These are phyloP conservation scores for Kuschelorhynchus macadamiae DNA, from an alignment of 2,888 invertebrate species.

Conservation along the genomic window DNA sequence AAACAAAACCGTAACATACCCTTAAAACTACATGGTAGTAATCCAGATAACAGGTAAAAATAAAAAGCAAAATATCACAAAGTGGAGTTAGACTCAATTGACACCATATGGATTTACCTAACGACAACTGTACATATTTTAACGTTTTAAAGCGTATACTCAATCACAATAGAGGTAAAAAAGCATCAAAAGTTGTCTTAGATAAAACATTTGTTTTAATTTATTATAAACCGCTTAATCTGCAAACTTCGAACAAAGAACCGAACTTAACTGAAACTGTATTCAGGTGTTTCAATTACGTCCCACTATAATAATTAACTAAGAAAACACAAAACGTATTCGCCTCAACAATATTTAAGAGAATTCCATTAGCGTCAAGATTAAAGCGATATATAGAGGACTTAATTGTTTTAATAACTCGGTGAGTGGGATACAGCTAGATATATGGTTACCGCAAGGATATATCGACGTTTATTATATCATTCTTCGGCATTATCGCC, in stretches of 20 bases:
- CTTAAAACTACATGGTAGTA: neutral
- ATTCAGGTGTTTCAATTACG: constrained; percentile 18
- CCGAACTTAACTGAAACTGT: constrained; percentile 7
- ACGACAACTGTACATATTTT: neutral
- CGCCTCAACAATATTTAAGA: constrained; percentile 39
- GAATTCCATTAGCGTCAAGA: constrained; percentile 34
- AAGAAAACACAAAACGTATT: constrained; percentile 37
- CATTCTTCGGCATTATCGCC: constrained; percentile 44
- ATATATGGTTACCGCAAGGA: constrained; percentile 23
- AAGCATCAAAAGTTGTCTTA: too few species aligned
- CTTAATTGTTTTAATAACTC: constrained; percentile 44
- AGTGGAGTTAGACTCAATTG: too few species aligned
- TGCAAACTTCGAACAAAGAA: too few species aligned
- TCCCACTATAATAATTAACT: constrained; percentile 32
- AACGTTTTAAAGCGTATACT: too few species aligned
- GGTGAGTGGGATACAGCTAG: constrained; percentile 16
- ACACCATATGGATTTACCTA: too few species aligned
- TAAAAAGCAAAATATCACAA: too few species aligned
- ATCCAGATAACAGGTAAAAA: too few species aligned
- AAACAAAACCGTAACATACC: too few species aligned
- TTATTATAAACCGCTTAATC: too few species aligned
- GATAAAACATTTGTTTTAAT: too few species aligned
- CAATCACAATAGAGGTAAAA: too few species aligned
- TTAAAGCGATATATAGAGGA: constrained; percentile 31
- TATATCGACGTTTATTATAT: constrained; percentile 47